A percentile compares a stretch with the other conserved stretches of the same genome.
These are phyloP conservation scores for Campylorhamphus procurvoides DNA, from an alignment of 2,113 vertebrate genomes.

Conservation along the genomic window DNA sequence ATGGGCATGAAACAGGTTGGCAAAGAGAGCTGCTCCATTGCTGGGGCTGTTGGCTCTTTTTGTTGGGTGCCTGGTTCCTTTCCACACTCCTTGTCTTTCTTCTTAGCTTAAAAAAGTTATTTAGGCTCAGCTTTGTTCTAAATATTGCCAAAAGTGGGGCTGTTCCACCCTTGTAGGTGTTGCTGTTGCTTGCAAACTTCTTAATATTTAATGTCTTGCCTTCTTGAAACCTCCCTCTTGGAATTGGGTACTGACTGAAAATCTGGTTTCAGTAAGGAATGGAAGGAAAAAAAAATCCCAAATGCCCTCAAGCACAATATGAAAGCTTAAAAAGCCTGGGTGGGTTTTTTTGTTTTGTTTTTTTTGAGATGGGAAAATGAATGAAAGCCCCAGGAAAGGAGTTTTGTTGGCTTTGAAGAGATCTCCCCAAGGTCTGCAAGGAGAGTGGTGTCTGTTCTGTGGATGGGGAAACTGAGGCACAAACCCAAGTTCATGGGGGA, in stretches of 20 bases:
- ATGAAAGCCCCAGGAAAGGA: not conserved
- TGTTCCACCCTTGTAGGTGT: not conserved
- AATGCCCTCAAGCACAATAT: not conserved
- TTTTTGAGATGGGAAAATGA: not conserved
- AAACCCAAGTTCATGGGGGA: not conserved
- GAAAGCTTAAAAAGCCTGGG: conserved; percentile 14
- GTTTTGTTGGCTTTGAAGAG: not conserved
- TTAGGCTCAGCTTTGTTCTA: not conserved
- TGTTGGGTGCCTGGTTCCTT: not conserved
- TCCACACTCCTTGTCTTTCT: accelerated
- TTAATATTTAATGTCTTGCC: not conserved
- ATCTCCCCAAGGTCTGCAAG: not conserved
- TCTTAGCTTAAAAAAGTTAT: not conserved
- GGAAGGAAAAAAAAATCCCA: not conserved
- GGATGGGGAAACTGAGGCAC: conserved; percentile 3
- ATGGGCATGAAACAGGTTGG: not conserved
- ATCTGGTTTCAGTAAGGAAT: not conserved
- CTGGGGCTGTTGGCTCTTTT: accelerated
- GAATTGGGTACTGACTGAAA: not conserved
- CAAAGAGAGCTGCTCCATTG: not conserved
- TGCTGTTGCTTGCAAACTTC: not conserved
- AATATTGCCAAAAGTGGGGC: not conserved
- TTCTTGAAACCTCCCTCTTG: not conserved
- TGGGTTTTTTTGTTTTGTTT: no score
- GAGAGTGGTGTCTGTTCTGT: not conserved